Evolutionary conservation across 2,113 vertebrate genomes (phyloP).

Genomic region (Hirundichthys speculiger): DNA sequence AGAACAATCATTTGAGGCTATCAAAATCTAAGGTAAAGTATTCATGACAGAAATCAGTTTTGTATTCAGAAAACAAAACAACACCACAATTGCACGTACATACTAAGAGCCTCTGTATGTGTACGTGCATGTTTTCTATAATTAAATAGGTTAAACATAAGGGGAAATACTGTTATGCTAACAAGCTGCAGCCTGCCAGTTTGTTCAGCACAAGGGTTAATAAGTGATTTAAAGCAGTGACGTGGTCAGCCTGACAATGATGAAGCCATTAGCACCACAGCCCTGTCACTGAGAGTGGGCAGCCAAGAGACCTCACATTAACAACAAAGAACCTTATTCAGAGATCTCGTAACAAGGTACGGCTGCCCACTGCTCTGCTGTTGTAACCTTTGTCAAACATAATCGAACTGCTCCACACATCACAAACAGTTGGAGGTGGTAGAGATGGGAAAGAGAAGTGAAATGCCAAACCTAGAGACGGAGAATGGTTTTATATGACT

Average conservation of each 20-base stretch:
- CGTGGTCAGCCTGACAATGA: conserved; percentile 75
- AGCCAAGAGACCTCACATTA: conserved; percentile 47
- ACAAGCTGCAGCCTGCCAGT: conserved; percentile 25
- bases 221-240: conserved; percentile 68
- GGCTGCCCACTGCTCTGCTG: conserved; percentile 14
- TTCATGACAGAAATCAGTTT: too few relatives aligned
- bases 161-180: conserved; percentile 41
- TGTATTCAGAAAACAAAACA: too few relatives aligned
- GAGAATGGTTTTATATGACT: conserved; percentile 5
- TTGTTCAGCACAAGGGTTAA: conserved; percentile 61
- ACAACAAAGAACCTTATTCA: conserved; percentile 76
- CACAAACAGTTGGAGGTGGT: conserved; percentile 10
- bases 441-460: conserved; percentile 19
- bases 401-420: conserved; percentile 37
- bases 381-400: conserved; percentile 51
- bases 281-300: conserved; percentile 66
- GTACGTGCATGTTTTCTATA: conserved; percentile 20
- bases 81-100: too few relatives aligned
- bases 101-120: too few relatives aligned
- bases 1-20: not conserved
- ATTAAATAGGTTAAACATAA: conserved; percentile 50
- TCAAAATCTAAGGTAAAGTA: too few relatives aligned
- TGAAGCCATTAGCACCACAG: conserved; percentile 69
- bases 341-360: conserved; percentile 54
- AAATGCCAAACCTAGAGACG: not conserved